Conservation (phyloP, 2,888 invertebrate genomes). For the Acrobasis consociella region DNA sequence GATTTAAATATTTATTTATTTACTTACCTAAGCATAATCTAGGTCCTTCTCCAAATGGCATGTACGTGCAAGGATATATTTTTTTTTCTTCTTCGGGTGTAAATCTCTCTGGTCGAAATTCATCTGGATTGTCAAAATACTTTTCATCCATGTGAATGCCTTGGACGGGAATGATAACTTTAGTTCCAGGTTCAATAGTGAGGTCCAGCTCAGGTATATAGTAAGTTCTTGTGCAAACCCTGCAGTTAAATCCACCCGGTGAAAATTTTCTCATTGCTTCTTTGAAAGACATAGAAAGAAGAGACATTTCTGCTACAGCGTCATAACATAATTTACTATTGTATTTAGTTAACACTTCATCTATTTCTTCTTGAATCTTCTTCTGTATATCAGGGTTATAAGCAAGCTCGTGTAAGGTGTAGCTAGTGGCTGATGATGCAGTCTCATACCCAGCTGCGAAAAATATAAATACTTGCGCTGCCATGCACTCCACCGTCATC, state of each 20-base stretch:
- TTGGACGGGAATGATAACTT: slow-evolving; percentile 64
- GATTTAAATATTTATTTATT: neutral
- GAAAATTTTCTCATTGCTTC: slow-evolving; percentile 73
- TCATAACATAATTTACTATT: slow-evolving; percentile 64
- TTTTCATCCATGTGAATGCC: slow-evolving; percentile 66
- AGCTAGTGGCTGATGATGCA: slow-evolving; percentile 75
- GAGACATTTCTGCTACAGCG: slow-evolving; percentile 67
- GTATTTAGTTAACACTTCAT: slow-evolving; percentile 58
- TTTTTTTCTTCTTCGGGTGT: slow-evolving; percentile 49
- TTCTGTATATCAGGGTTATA: slow-evolving; percentile 69
- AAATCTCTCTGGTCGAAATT: slow-evolving; percentile 68
- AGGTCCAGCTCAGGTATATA: slow-evolving; percentile 65
- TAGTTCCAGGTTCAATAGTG: slow-evolving; percentile 61
- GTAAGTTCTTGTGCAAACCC: slow-evolving; percentile 62
- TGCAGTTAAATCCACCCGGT: slow-evolving; percentile 60
- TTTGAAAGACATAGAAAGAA: slow-evolving; percentile 67
- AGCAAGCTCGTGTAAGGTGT: slow-evolving; percentile 72
- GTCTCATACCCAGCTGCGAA: slow-evolving; percentile 80
- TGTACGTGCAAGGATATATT: slow-evolving; percentile 54
- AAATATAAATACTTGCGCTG: slow-evolving; percentile 72
- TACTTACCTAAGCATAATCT: slow-evolving; percentile 64
- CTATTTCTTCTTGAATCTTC: slow-evolving; percentile 70
- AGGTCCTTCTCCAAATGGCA: slow-evolving; percentile 73
- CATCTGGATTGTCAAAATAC: slow-evolving; percentile 62
- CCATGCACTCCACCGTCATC: slow-evolving; percentile 58